Base-by-base conservation (phyloP, 2,113 vertebrate genomes). In the Paratilapia polleni region DNA sequence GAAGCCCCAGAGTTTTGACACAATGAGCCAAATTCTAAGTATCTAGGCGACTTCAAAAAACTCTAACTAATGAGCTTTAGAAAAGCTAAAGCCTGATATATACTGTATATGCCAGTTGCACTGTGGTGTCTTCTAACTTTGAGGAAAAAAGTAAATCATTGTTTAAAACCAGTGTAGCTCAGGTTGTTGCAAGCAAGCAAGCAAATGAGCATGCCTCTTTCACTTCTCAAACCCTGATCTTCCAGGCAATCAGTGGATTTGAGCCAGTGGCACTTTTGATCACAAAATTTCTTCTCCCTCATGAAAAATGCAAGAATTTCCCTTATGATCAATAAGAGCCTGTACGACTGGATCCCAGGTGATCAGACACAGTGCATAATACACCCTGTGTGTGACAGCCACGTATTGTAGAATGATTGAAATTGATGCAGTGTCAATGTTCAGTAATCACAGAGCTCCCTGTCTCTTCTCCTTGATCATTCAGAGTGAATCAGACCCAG, bases 381-480 rank as follows among this genome's bases (percentile, higher is more conserved):
- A 58, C 70, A 90, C 81, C 87, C 87, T 36, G 82, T 73, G 79
- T 87, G 87, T 88, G 90, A 91, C 92, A 88, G 90, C 63, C 9
- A n/a, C 12, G 13, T 79, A 88, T 91, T 88, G 87, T 80, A 15
- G 85, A 88, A 88, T 85, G 91, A 94, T 75, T 91, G 87, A 92
- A 94, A 94, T 87, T 91, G 93, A 94, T 89, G 79, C 80, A 82
- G 82, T 68, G 83, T 92, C 93, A 89, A 89, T 90, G 89, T 90
- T 93, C 89, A 76, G 91, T 89, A 92, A 92, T 94, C 91, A 92
- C 94, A 90, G 84, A 76, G 90, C 90, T 83, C 78, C 77, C 88
- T 88, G 93, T 92, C 89, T 94, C 86, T 73, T 84, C 86, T 87
- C 87, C 92, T 94, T 94, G 94, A 95, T 94, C 90, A 86, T 82